Evolutionary conservation across 2,113 vertebrate species (phyloP).

Genomic region (Heliornis fulica): DNA sequence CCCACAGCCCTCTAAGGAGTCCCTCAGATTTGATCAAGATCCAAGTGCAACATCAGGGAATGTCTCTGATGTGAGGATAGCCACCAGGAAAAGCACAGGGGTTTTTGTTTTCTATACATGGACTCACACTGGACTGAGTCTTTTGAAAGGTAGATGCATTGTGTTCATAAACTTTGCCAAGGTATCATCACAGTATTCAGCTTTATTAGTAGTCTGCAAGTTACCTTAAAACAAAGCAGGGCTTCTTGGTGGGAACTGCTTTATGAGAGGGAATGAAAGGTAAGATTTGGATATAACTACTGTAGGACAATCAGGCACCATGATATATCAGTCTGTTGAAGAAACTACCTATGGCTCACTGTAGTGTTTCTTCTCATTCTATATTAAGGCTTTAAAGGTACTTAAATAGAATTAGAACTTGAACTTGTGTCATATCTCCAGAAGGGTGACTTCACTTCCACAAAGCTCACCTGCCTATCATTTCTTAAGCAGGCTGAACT

Average conservation of each 20-base stretch:
- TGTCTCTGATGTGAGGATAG: not conserved
- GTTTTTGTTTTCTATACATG: not conserved
- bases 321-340: not conserved
- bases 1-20: not conserved
- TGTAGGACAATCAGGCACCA: not conserved
- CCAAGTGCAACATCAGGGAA: not conserved
- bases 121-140: not conserved
- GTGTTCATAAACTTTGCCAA: not conserved
- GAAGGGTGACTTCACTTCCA: not conserved
- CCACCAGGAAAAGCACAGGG: not conserved
- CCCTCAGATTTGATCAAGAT: not conserved
- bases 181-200: not conserved
- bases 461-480: not conserved
- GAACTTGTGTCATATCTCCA: not conserved
- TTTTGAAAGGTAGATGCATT: not conserved
- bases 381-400: not conserved
- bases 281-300: not conserved
- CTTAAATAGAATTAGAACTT: not conserved
- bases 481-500: not conserved
- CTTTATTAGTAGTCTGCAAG: not conserved
- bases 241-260: not conserved
- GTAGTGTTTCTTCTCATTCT: not conserved
- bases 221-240: not conserved
- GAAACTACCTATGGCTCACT: not conserved
- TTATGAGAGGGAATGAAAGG: not conserved